Base-by-base conservation (phyloP, 2,113 vertebrate genomes). In the Gallinago media region DNA sequence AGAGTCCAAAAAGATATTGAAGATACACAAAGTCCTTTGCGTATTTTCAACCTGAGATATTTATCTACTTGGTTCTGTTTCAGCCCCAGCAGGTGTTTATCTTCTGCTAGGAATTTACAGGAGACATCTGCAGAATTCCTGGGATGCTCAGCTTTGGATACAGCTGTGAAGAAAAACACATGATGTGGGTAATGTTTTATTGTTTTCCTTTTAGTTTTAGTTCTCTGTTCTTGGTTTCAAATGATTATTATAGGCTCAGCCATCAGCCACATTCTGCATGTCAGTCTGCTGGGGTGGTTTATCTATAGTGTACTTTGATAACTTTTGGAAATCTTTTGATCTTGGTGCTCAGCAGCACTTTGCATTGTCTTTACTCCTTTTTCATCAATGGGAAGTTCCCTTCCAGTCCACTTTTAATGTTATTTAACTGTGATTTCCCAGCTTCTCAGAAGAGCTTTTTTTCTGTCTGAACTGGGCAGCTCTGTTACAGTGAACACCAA, bases 61-160 rank as follows among this genome's bases (percentile, higher is more conserved):
- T 94, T 95, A 85, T 93, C 62, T 70, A 75, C 78, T 89, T 87
- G 61, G 65, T 87, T 82, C 55, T 72, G 36, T 85, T 68, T 92
- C 66, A 89, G 65, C 52, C 56, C 50, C 38, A 92, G 63, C 63
- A 97, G 90, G 92, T 97, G 92, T 95, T 97, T 78, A 73, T 88
- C 83, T 91, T 85, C 70, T 84, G 61, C 58, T 92, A 81, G 96
- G 80, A 94, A 92, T 94, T 62, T 54, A 87, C 96, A 83, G 47
- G 77, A 67, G 49, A 94, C 94, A 96, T 96, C 81, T 93, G 55
- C 34, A 80, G 88, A 92, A 93, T 97, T 87, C 82, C 85, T 92
- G 77, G 59, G 77, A 88, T 88, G 82, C 70, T 88, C 49, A 67
- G 73, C 87, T 95, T 96, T 84, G 70, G 80, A 75, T 81, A 72